These are phyloP conservation scores for Trilocha varians DNA, from an alignment of 2,888 invertebrate species.

Conservation along the genomic window DNA sequence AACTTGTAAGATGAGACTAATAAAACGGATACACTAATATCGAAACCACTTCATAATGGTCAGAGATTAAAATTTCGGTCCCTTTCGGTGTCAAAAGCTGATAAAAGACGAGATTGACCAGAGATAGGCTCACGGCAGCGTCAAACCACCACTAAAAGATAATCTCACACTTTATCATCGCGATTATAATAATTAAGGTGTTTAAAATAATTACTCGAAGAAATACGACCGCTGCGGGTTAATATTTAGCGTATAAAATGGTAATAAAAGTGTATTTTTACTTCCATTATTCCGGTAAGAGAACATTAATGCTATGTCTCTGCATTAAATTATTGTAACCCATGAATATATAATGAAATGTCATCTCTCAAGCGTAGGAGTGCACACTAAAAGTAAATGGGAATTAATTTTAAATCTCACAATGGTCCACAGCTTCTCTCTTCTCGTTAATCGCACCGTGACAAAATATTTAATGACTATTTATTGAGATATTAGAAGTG, in stretches of 20 bases:
- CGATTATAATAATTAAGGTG: conserved; percentile 6
- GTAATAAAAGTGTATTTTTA: conserved; percentile 24
- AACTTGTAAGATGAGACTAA: background rate
- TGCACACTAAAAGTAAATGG: conserved; percentile 15
- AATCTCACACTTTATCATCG: conserved; percentile 1
- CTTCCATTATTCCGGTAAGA: background rate
- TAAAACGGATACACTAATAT: background rate
- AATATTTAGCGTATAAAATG: conserved; percentile 24
- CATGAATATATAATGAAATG: conserved; percentile 26
- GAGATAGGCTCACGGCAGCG: background rate
- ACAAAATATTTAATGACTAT: conserved; percentile 50
- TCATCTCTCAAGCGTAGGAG: conserved; percentile 25
- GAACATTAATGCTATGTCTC: conserved; percentile 43
- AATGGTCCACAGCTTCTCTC: conserved; percentile 28
- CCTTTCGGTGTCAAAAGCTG: background rate
- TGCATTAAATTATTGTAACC: conserved; percentile 40
- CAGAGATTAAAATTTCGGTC: background rate
- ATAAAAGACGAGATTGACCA: background rate
- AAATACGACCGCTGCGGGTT: conserved; percentile 20
- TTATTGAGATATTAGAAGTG: conserved; percentile 32
- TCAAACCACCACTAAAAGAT: conserved; percentile 2
- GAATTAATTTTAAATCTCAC: conserved; percentile 35
- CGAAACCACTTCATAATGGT: background rate
- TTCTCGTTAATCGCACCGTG: conserved; percentile 31
- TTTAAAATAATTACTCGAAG: conserved; percentile 5